These are phyloP conservation scores for Pachyramphus minor DNA, from an alignment of 2,113 vertebrate species.

Conservation along the genomic window DNA sequence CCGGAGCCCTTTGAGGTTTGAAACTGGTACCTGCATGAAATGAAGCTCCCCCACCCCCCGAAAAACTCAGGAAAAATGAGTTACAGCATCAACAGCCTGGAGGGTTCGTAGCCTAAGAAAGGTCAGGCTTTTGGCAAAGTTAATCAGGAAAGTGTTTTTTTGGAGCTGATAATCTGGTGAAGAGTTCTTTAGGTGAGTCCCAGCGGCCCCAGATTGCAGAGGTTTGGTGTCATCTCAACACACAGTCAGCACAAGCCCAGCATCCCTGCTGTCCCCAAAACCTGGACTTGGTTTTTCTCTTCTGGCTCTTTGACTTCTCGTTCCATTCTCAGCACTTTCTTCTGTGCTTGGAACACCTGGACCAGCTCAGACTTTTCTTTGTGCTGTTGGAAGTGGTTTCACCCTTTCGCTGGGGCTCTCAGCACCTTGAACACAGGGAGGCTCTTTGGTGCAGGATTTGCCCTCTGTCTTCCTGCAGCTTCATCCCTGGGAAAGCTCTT, in stretches of 20 bases:
- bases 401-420: neutral
- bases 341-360: neutral
- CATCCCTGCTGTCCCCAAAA: neutral
- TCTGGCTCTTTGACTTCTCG: neutral
- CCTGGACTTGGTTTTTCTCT: neutral
- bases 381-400: neutral
- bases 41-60: neutral
- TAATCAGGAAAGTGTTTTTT: neutral
- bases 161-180: neutral
- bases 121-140: conserved; percentile 4
- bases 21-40: conserved; percentile 40
- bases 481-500: neutral
- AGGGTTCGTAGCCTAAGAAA: neutral
- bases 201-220: neutral
- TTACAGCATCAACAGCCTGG: neutral
- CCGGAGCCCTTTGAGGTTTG: conserved; percentile 37
- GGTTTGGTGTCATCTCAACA: neutral
- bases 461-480: neutral
- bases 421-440: neutral
- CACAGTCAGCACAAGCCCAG: neutral
- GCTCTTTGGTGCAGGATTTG: neutral
- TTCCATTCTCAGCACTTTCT: neutral
- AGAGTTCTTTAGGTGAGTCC: neutral
- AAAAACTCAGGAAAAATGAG: conserved; percentile 30
- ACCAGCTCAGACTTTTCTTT: neutral